These are phyloP conservation scores for Proales similis DNA, from an alignment of 1,140 invertebrate genomes.

Conservation along the genomic window DNA sequence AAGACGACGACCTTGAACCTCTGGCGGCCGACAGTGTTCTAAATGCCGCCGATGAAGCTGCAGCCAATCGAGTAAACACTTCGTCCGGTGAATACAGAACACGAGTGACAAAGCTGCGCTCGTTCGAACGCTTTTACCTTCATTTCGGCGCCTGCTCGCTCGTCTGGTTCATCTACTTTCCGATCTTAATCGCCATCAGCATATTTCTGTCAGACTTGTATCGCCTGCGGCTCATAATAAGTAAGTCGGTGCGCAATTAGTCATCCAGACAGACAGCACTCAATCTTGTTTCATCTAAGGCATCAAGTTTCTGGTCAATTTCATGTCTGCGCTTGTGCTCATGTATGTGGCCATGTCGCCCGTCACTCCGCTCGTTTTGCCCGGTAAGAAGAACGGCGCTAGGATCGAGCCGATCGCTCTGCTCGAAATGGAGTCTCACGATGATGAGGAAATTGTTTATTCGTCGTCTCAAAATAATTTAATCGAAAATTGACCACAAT, in stretches of 20 bases:
- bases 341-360: conserved; percentile 25
- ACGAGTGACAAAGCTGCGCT: too few species aligned
- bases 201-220: conserved; percentile 84
- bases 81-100: too few species aligned
- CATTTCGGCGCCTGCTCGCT: conserved; percentile 73
- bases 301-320: conserved; percentile 36
- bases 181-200: conserved; percentile 82
- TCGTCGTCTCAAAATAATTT: too few species aligned
- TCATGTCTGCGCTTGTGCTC: conserved; percentile 21
- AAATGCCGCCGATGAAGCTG: too few species aligned
- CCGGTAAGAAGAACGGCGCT: conserved; percentile 29
- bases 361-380: conserved; percentile 21
- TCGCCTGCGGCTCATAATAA: conserved; percentile 85
- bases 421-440: too few species aligned
- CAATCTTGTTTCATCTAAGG: conserved; percentile 4
- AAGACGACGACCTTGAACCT: too few species aligned
- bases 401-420: too few species aligned
- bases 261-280: not conserved
- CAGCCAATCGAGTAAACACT: too few species aligned
- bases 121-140: conserved; percentile 78
- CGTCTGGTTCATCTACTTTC: conserved; percentile 95
- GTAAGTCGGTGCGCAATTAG: conserved; percentile 57
- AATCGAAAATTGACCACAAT: too few species aligned
- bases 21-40: too few species aligned
- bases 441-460: too few species aligned